These are phyloP conservation scores for Heliocidaris erythrogramma DNA, from an alignment of 35 echinoderm and acorn worm species.

Conservation along the genomic window DNA sequence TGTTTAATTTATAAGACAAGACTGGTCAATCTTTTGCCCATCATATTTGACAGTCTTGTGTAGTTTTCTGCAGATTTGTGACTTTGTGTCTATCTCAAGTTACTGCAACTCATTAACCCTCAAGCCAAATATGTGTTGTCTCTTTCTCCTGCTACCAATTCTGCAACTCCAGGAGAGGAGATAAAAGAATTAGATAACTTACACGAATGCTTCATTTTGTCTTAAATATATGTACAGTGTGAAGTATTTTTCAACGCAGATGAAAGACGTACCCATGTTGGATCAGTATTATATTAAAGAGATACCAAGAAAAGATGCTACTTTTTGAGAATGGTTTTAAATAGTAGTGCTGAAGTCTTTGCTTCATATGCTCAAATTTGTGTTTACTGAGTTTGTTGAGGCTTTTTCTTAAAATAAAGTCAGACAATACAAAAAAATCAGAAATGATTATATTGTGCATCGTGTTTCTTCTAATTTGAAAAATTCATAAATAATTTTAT, in stretches of 20 bases:
- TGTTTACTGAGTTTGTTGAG: too few species aligned
- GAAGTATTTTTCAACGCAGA: neutral
- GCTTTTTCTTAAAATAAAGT: too few species aligned
- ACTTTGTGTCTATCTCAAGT: neutral
- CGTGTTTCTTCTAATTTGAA: neutral
- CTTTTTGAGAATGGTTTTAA: neutral
- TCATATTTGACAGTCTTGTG: neutral
- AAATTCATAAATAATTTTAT: neutral
- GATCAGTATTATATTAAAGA: neutral
- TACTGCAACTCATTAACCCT: constrained; percentile 2
- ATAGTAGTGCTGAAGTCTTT: neutral
- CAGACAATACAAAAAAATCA: neutral
- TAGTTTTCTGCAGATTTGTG: neutral
- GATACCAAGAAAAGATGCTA: neutral
- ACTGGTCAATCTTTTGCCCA: neutral
- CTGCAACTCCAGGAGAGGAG: neutral
- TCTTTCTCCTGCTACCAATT: neutral
- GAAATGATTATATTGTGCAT: neutral
- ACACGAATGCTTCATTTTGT: too few species aligned
- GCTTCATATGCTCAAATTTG: neutral
- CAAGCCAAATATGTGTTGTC: neutral
- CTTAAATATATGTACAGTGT: neutral
- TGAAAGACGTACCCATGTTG: neutral
- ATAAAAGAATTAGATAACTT: neutral
- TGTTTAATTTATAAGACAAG: neutral